Percentiles rank a stretch among this genome's conserved stretches.
These are phyloP conservation scores for Dicrostonyx torquatus DNA, from an alignment of 2,797 vertebrate species.

Conservation along the genomic window DNA sequence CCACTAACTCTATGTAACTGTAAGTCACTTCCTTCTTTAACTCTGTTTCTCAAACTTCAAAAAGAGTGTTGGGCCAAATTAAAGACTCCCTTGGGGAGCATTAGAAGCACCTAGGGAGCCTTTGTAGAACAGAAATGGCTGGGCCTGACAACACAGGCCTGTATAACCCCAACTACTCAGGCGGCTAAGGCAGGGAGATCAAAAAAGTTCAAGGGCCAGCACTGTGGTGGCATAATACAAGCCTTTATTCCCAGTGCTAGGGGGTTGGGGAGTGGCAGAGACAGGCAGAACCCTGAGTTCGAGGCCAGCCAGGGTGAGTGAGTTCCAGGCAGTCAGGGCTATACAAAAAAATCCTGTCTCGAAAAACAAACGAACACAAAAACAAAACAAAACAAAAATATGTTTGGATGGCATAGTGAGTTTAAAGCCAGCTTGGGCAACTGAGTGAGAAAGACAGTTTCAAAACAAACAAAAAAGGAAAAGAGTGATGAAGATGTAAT, in stretches of 20 bases:
- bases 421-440: background rate
- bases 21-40: background rate
- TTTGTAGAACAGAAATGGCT: background rate
- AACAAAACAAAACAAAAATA: background rate
- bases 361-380: background rate
- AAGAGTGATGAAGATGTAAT: background rate
- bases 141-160: too few relatives aligned
- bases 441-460: background rate
- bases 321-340: too few relatives aligned
- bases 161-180: background rate
- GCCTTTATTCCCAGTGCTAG: background rate
- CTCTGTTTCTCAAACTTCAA: background rate
- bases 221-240: background rate
- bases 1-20: background rate
- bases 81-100: background rate
- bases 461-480: background rate
- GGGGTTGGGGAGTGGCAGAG: background rate
- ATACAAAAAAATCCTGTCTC: background rate
- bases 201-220: background rate
- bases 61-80: background rate
- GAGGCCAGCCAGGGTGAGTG: background rate
- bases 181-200: background rate
- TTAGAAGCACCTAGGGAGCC: background rate
- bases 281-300: background rate
- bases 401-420: background rate